phyloP scores from a whole-genome alignment of 2,888 invertebrate genomes.

The Zeuzera pyrina region DNA sequence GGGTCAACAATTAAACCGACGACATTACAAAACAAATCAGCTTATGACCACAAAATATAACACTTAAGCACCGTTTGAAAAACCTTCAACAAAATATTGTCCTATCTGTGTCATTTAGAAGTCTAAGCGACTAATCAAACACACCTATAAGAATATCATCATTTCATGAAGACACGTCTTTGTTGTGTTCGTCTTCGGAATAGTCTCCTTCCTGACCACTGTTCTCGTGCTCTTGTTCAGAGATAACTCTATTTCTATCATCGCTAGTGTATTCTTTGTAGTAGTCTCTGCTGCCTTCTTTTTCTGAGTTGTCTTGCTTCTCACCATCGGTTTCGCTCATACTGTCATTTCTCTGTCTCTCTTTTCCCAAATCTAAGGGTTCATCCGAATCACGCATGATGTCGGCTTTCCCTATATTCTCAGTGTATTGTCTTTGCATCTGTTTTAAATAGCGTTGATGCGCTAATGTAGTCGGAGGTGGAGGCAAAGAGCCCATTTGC shows the following conservation, averaged over 20 bases:
- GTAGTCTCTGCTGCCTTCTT: constrained; percentile 44
- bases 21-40: constrained; percentile 35
- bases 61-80: constrained; percentile 66
- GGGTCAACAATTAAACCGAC: constrained; percentile 65
- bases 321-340: constrained; percentile 52
- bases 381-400: constrained; percentile 70
- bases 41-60: constrained; percentile 63
- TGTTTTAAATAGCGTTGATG: constrained; percentile 77
- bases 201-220: constrained; percentile 59
- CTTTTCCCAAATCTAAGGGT: constrained; percentile 71
- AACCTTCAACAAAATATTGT: constrained; percentile 54
- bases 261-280: constrained; percentile 44
- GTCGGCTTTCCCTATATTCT: constrained; percentile 68
- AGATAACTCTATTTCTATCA: constrained; percentile 31
- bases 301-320: constrained; percentile 71
- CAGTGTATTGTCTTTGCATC: constrained; percentile 75
- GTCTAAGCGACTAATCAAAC: constrained; percentile 31
- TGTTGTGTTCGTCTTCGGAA: constrained; percentile 61
- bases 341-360: constrained; percentile 51
- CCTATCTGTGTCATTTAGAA: constrained; percentile 31
- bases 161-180: constrained; percentile 51
- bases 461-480: constrained; percentile 60
- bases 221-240: constrained; percentile 42
- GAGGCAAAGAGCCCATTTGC: constrained; percentile 69
- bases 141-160: constrained; percentile 22